phyloP scores from a whole-genome alignment of 2,888 invertebrate species.

The Xylota sylvarum region DNA sequence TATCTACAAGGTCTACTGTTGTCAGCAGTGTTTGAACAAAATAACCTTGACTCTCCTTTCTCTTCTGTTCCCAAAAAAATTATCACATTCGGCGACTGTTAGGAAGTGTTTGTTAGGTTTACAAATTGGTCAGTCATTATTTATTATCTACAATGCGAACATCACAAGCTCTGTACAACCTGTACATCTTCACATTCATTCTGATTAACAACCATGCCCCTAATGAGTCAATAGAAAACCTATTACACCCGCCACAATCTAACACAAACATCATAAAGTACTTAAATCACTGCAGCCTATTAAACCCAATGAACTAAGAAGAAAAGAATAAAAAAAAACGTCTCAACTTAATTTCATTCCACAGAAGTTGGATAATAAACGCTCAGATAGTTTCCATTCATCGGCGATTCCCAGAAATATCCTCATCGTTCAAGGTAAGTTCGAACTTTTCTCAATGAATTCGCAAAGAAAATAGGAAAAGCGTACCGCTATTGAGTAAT shows the following conservation, averaged over 20 bases:
- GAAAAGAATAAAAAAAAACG: background rate
- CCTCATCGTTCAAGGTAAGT: constrained; percentile 3
- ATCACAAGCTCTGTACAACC: too few species aligned
- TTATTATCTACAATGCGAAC: too few species aligned
- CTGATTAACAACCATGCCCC: background rate
- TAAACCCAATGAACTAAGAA: background rate
- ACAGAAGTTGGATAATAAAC: background rate
- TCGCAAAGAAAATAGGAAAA: constrained; percentile 17
- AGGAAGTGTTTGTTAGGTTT: too few species aligned
- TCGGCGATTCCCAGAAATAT: constrained; percentile 12
- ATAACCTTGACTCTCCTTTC: too few species aligned
- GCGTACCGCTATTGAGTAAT: background rate
- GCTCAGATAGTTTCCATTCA: constrained; percentile 2
- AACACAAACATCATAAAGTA: constrained; percentile 7
- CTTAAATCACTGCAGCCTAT: background rate
- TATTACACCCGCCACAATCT: too few species aligned
- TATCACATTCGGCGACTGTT: too few species aligned
- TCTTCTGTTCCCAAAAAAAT: too few species aligned
- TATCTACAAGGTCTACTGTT: too few species aligned
- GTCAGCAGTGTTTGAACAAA: too few species aligned
- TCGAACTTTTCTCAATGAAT: constrained; percentile 11
- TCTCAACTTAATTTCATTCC: background rate
- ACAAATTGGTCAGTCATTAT: too few species aligned
- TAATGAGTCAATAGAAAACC: background rate
- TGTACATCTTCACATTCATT: background rate